Conservation (phyloP, 2,888 invertebrate genomes). For the Habroteleia sp. region DNA sequence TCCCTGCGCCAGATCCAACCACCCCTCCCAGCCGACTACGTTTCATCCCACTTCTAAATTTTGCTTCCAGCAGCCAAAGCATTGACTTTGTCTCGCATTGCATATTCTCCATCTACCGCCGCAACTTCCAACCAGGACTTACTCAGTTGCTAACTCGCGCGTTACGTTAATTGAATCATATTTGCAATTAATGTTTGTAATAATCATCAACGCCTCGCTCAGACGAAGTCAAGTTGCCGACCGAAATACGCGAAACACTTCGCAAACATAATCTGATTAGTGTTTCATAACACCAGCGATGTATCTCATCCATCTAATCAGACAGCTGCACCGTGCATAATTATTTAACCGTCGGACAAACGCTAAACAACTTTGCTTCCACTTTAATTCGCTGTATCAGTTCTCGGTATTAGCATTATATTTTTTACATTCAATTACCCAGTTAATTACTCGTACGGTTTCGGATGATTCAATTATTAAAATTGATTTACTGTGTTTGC, state of each 20-base stretch:
- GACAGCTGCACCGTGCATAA: constrained; percentile 60
- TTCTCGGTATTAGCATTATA: constrained; percentile 34
- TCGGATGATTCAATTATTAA: constrained; percentile 35
- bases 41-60: constrained; percentile 55
- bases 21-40: constrained; percentile 40
- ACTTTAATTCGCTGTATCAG: constrained; percentile 22
- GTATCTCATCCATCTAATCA: constrained; percentile 55
- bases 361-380: constrained; percentile 50
- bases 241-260: constrained; percentile 56
- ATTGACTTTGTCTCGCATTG: constrained; percentile 53
- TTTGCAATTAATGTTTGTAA: constrained; percentile 79
- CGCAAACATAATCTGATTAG: constrained; percentile 70
- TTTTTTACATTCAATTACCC: constrained; percentile 52
- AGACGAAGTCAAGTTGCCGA: constrained; percentile 63
- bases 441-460: constrained; percentile 31
- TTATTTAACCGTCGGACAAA: constrained; percentile 59
- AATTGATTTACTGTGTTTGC: constrained; percentile 46
- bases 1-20: constrained; percentile 52
- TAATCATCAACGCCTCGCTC: constrained; percentile 78
- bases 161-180: constrained; percentile 79
- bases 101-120: constrained; percentile 39
- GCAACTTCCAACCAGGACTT: constrained; percentile 51
- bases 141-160: constrained; percentile 63
- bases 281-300: constrained; percentile 64
- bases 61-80: constrained; percentile 61